Evolutionary conservation across 2,113 vertebrate genomes (phyloP).

Genomic region (Elgaria multicarinata): DNA sequence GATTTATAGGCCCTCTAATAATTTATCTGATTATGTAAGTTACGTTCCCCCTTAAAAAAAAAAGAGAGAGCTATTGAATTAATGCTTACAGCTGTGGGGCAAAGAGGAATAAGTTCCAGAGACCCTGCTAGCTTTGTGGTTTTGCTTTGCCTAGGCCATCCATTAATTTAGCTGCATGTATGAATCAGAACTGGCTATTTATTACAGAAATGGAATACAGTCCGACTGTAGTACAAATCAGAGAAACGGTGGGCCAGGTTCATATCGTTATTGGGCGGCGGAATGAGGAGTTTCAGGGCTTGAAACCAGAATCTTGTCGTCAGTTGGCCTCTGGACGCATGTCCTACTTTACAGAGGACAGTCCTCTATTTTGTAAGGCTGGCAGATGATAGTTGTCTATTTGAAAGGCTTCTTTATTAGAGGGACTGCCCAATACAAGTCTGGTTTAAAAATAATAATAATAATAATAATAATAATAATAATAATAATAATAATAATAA

Average conservation of each 20-base stretch:
- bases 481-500: too few relatives aligned
- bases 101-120: conserved; percentile 71
- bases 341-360: too few relatives aligned
- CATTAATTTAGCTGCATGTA: conserved; percentile 41
- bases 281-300: background rate
- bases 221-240: background rate
- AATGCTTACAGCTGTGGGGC: conserved; percentile 59
- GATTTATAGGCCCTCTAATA: conserved; percentile 83
- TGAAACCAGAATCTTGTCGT: background rate
- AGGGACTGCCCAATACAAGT: too few relatives aligned
- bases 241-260: background rate
- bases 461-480: too few relatives aligned
- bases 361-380: too few relatives aligned
- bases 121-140: conserved; percentile 43
- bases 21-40: conserved; percentile 80
- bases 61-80: conserved; percentile 70
- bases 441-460: too few relatives aligned
- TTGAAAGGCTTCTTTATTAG: too few relatives aligned
- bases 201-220: conserved; percentile 32
- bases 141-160: conserved; percentile 42
- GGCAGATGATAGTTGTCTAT: too few relatives aligned
- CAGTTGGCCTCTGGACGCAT: too few relatives aligned
- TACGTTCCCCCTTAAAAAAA: too few relatives aligned
- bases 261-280: background rate
- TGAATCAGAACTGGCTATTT: conserved; percentile 42